A percentile compares a stretch with the other conserved stretches of the same genome.
These are phyloP conservation scores for Gymnobelideus leadbeateri DNA, from an alignment of 2,113 vertebrate genomes.

Conservation along the genomic window DNA sequence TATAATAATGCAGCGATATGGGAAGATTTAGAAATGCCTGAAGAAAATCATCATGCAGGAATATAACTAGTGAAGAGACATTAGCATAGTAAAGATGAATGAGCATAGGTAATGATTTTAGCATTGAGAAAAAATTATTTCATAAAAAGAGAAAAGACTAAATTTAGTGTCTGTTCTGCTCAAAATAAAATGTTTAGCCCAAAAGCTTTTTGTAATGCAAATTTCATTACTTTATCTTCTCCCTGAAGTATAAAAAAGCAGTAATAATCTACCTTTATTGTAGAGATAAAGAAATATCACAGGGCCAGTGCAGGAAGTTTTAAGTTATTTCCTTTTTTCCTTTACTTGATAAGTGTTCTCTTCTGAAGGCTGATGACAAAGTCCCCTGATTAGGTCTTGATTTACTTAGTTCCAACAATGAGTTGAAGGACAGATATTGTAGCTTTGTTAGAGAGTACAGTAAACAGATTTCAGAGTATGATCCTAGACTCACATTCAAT, in stretches of 20 bases:
- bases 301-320: neutral
- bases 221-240: neutral
- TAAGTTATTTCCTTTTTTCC: neutral
- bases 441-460: neutral
- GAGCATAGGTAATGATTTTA: neutral
- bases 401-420: neutral
- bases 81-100: neutral
- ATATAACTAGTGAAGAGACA: neutral
- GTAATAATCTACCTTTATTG: neutral
- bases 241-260: neutral
- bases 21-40: neutral
- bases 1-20: neutral
- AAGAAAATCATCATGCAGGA: neutral
- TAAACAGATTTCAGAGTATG: neutral
- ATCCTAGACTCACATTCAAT: neutral
- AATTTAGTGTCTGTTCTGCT: neutral
- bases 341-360: neutral
- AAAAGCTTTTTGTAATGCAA: neutral
- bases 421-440: neutral
- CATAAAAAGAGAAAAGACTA: neutral
- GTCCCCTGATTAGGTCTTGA: neutral
- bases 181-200: neutral
- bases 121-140: neutral
- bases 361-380: neutral
- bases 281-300: neutral